A percentile compares a stretch with the other conserved stretches of the same genome.
These are phyloP conservation scores for Drosophila ustulata DNA, from an alignment of 2,888 invertebrate species.

Conservation along the genomic window DNA sequence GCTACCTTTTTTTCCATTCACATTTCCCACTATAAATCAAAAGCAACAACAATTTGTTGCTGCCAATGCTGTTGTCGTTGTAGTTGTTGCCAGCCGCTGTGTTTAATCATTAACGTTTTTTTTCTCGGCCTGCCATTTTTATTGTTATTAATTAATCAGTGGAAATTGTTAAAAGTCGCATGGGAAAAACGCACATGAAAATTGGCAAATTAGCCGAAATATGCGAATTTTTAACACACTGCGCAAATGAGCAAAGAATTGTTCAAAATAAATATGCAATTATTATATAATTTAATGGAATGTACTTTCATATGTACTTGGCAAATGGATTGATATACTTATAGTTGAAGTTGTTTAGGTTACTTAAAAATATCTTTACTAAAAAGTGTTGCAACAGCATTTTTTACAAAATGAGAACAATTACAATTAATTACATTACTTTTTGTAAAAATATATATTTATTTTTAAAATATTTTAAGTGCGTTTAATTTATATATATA, in stretches of 20 bases:
- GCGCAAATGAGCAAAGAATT: background rate
- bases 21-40: constrained; percentile 77
- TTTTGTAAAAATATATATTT: too few relatives aligned
- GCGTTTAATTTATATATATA: too few relatives aligned
- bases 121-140: constrained; percentile 51
- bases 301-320: too few relatives aligned
- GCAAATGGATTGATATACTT: too few relatives aligned
- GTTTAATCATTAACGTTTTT: constrained; percentile 71
- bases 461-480: too few relatives aligned
- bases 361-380: too few relatives aligned
- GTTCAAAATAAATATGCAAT: background rate
- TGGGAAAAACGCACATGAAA: constrained; percentile 32
- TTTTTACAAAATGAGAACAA: too few relatives aligned
- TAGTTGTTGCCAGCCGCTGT: constrained; percentile 49
- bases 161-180: constrained; percentile 59
- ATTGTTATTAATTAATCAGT: constrained; percentile 79
- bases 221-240: constrained; percentile 21
- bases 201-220: constrained; percentile 2
- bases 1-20: constrained; percentile 53
- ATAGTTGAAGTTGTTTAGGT: too few relatives aligned
- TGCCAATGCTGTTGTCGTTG: constrained; percentile 27
- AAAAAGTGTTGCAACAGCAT: too few relatives aligned
- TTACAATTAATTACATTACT: too few relatives aligned
- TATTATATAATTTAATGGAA: too few relatives aligned
- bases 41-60: constrained; percentile 64